Percentiles rank a stretch among this genome's conserved stretches.
phyloP scores from a whole-genome alignment of 2,113 vertebrate genomes.

The Cairina moschata region DNA sequence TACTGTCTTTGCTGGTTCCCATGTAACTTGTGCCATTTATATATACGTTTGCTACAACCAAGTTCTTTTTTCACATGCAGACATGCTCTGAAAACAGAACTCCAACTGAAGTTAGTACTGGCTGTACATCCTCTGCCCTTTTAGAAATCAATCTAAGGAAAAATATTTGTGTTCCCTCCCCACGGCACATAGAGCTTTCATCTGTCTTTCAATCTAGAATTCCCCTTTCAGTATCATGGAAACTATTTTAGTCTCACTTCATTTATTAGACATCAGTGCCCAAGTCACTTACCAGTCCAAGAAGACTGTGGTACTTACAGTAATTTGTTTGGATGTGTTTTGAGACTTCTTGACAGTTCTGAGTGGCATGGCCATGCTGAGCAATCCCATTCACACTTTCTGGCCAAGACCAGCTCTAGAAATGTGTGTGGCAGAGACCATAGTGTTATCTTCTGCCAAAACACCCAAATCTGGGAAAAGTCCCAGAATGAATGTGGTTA shows the following conservation, averaged over 20 bases:
- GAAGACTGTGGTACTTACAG: not conserved
- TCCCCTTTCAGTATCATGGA: not conserved
- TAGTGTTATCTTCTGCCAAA: not conserved
- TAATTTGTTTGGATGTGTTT: not conserved
- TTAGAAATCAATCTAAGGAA: not conserved
- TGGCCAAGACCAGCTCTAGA: not conserved
- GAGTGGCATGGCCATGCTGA: not conserved
- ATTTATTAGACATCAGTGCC: not conserved
- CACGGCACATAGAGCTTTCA: no score
- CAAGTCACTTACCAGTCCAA: not conserved
- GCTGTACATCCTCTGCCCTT: not conserved
- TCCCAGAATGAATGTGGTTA: no score
- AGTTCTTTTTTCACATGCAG: not conserved
- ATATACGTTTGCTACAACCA: not conserved
- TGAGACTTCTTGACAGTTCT: not conserved
- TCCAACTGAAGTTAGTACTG: not conserved
- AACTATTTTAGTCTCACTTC: not conserved
- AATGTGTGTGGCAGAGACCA: not conserved
- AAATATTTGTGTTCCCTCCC: not conserved
- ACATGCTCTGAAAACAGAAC: not conserved
- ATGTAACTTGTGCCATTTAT: not conserved
- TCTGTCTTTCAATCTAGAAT: no score
- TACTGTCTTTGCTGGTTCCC: not conserved
- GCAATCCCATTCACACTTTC: not conserved
- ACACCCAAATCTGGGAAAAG: no score